Evolutionary conservation across 2,797 vertebrate genomes (phyloP), one percentile per base, ranked within the genome.

Genomic region (Pseudomugil tenellus): DNA sequence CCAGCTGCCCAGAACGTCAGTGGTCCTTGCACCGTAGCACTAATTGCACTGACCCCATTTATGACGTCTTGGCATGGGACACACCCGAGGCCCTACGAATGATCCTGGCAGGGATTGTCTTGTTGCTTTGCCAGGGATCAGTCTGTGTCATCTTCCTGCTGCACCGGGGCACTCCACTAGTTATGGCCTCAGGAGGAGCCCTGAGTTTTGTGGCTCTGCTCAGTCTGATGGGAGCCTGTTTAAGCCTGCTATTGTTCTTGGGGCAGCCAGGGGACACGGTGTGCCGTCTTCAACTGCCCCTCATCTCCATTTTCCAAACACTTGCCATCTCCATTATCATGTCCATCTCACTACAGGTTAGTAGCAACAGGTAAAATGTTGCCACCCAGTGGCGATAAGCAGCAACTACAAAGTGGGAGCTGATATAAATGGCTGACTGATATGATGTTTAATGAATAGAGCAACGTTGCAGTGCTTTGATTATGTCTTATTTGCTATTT

Each of bases 271-370:
- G 75, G 0, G 25, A 90, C 0, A 0, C 34, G 6, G 70, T 89
- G 19, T 98, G 97, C 56, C 51, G 17, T 2, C 51, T 91, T 14
- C 96, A 96, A 89, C 87, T 95, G 74, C 91, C 94, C 0, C 90
- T 98, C 72, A 92, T 79, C 0, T 90, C 88, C 19, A 89, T 96
- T 58, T 93, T 96, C 51, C 94, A 96, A 59, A 94, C 95, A 0
- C 63, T 94, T 1, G 72, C 93, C 31, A 92, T 95, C 53, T 94
- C 95, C 0, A 66, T 90, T 59, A 82, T 94, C 43, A 72, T 87
- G n/a, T 87, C 79, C 57, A 78, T 92, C 51, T 93, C 94, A 12
- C 76, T 95, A 31, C 93, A 94, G 92, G 94, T 94, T 56, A 91
- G 68, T 1, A 59, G 58, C 28, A 17, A 58, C 4, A 55, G 2